A percentile compares a stretch with the other conserved stretches of the same genome.
Conservation (phyloP, 2,113 vertebrate genomes). For the Fregetta grallaria region DNA sequence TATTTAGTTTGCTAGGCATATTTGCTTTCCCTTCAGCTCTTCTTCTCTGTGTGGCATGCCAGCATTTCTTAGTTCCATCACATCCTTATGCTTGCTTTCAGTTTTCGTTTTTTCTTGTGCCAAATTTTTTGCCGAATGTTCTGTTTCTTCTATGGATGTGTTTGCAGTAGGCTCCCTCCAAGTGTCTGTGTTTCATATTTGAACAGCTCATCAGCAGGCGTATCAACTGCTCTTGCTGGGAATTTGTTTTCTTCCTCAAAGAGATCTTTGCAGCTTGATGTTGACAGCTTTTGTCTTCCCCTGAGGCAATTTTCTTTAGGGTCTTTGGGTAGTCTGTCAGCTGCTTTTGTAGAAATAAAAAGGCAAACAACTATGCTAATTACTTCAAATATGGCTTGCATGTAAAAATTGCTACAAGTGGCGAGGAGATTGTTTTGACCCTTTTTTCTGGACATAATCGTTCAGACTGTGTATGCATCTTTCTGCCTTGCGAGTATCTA, state of each 20-base stretch:
- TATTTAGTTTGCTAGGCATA: constrained; percentile 15
- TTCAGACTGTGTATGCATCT: background rate
- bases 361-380: constrained; percentile 41
- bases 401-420: background rate
- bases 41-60: background rate
- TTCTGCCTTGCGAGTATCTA: background rate
- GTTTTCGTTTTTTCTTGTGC: constrained; percentile 4
- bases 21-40: constrained; percentile 30
- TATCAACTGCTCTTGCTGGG: constrained; percentile 30
- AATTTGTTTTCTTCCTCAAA: constrained; percentile 61
- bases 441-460: background rate
- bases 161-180: background rate
- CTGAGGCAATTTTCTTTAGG: constrained; percentile 45
- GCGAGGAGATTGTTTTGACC: background rate
- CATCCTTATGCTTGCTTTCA: constrained; percentile 33
- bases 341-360: constrained; percentile 52
- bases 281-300: constrained; percentile 64
- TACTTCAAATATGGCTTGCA: background rate
- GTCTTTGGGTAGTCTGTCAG: constrained; percentile 40
- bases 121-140: constrained; percentile 55
- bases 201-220: constrained; percentile 24
- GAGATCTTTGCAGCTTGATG: constrained; percentile 51
- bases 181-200: constrained; percentile 14
- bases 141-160: background rate
- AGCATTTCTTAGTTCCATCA: background rate